Evolutionary conservation across 2,888 invertebrate species (phyloP).

Genomic region (Crepidodera aurea): DNA sequence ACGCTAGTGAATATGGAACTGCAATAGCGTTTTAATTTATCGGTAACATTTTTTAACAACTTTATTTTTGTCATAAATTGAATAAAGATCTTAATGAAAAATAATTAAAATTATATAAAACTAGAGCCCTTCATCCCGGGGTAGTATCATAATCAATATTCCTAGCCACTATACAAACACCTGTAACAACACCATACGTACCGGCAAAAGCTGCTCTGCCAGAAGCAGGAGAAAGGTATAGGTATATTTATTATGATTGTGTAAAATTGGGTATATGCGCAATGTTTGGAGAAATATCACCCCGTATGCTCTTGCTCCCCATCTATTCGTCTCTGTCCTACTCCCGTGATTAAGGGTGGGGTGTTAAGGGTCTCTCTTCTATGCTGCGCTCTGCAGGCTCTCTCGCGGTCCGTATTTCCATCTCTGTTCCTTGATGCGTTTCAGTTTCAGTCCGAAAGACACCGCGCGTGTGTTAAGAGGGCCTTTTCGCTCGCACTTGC

Average conservation of each 20-base stretch:
- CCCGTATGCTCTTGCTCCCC: constrained; percentile 43
- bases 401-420: constrained; percentile 6
- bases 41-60: too few species aligned
- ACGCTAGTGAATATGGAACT: too few species aligned
- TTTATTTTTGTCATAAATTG: too few species aligned
- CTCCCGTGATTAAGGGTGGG: constrained; percentile 40
- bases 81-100: too few species aligned
- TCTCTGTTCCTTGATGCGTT: constrained; percentile 7
- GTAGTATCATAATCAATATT: constrained; percentile 33
- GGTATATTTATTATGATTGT: constrained; percentile 46
- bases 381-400: constrained; percentile 40
- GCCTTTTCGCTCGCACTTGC: neutral
- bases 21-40: too few species aligned
- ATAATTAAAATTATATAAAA: neutral
- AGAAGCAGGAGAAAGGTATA: constrained; percentile 38
- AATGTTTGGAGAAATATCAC: constrained; percentile 50
- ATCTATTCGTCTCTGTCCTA: constrained; percentile 4
- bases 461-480: constrained; percentile 11
- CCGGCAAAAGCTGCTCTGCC: constrained; percentile 35
- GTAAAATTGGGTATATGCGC: constrained; percentile 50
- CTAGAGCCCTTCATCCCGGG: neutral
- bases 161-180: constrained; percentile 32
- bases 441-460: constrained; percentile 16
- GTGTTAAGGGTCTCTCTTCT: constrained; percentile 44
- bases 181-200: constrained; percentile 39